Percentiles rank a stretch among this genome's conserved stretches.
Conservation (phyloP, 2,797 vertebrate species). For the Mus caroli region DNA sequence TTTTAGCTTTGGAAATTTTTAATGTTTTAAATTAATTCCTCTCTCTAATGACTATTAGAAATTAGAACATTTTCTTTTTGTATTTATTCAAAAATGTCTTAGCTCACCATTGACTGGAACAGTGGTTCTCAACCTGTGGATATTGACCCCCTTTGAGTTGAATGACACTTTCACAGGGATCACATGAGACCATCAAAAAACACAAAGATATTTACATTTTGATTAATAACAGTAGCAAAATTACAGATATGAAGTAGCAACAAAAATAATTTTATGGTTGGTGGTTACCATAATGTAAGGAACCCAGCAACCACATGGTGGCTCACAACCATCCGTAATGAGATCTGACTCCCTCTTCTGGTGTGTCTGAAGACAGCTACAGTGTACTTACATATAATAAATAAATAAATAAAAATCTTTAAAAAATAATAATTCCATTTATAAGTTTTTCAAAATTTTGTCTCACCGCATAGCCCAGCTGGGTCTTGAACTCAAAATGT, state of each 20-base stretch:
- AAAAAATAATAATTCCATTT: background rate
- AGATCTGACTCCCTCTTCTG: too few species aligned
- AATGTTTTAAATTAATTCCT: slow-evolving; percentile 11
- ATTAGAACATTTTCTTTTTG: slow-evolving; percentile 5
- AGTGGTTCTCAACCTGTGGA: background rate
- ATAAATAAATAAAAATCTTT: too few species aligned
- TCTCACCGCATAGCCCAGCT: background rate
- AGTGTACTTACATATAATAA: too few species aligned
- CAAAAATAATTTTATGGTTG: background rate
- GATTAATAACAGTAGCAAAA: background rate
- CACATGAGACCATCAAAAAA: background rate
- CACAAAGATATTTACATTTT: background rate
- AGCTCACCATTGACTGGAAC: background rate
- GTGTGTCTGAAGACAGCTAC: too few species aligned
- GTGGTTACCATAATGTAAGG: background rate
- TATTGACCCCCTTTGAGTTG: background rate
- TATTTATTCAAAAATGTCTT: slow-evolving; percentile 12
- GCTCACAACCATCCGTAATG: too few species aligned
- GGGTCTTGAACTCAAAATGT: background rate
- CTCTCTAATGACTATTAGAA: background rate
- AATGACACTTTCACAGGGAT: background rate
- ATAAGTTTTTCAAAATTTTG: background rate
- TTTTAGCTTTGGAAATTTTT: background rate
- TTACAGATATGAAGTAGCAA: background rate
- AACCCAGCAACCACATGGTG: too few species aligned